Conservation (phyloP, 2,888 invertebrate genomes). For the Drosophila picticornis region DNA sequence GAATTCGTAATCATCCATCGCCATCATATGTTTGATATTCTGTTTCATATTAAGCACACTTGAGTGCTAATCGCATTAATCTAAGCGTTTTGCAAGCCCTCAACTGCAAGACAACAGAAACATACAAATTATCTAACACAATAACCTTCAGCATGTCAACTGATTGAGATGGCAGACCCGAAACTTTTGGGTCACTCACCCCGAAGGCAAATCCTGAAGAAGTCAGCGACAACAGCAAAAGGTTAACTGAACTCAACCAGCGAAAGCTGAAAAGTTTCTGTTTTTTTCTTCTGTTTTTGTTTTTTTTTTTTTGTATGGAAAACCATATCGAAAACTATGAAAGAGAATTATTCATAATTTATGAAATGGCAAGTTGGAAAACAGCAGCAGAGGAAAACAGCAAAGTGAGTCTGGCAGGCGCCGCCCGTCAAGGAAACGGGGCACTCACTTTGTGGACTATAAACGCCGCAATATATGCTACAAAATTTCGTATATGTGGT, state of each 20-base stretch:
- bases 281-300: not conserved
- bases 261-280: conserved; percentile 45
- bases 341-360: conserved; percentile 62
- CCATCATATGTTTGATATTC: conserved; percentile 17
- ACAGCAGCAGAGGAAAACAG: conserved; percentile 12
- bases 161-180: conserved; percentile 43
- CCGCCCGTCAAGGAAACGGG: conserved; percentile 14
- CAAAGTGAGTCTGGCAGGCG: conserved; percentile 52
- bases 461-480: conserved; percentile 44
- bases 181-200: conserved; percentile 42
- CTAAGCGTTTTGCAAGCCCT: conserved; percentile 53
- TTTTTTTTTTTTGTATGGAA: not conserved
- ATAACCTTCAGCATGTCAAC: conserved; percentile 60
- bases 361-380: conserved; percentile 45
- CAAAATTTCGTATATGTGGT: conserved; percentile 31
- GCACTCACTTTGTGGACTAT: conserved; percentile 34
- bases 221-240: conserved; percentile 14
- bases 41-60: conserved; percentile 7
- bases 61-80: conserved; percentile 52
- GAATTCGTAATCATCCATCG: conserved; percentile 34
- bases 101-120: conserved; percentile 25
- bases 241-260: conserved; percentile 47
- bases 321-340: conserved; percentile 52
- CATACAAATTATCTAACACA: conserved; percentile 61
- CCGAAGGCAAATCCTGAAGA: conserved; percentile 19